phyloP scores from a whole-genome alignment of 2,888 invertebrate species.

The Tillus elongatus region DNA sequence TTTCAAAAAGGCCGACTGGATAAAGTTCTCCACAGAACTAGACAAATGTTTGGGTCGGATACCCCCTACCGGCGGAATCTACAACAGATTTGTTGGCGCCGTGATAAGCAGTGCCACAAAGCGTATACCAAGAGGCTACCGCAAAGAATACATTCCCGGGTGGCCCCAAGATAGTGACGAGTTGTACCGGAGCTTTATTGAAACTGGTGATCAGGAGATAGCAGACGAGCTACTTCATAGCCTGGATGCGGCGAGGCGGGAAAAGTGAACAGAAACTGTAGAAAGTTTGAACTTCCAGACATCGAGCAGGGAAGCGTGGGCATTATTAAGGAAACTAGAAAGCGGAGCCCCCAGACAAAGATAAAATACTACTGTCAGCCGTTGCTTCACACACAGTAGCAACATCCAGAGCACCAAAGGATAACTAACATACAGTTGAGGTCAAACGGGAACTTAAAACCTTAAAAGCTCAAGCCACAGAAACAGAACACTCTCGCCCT shows the following conservation, averaged over 20 bases:
- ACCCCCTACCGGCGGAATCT: constrained; percentile 11
- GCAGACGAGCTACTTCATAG: constrained; percentile 14
- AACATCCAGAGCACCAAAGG: constrained; percentile 3
- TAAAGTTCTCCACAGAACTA: constrained; percentile 9
- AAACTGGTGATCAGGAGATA: constrained; percentile 7
- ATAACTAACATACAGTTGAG: constrained; percentile 5
- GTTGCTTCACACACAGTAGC: constrained; percentile 7
- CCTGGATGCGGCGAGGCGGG: constrained; percentile 12
- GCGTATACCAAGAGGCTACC: too few relatives aligned
- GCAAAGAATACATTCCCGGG: constrained; percentile 19
- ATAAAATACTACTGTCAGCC: constrained; percentile 7
- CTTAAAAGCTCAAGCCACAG: constrained; percentile 5
- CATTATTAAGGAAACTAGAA: constrained; percentile 11
- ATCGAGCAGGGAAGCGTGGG: constrained; percentile 13
- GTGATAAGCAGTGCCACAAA: too few relatives aligned
- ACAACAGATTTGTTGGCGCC: constrained; percentile 14
- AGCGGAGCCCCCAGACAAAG: constrained; percentile 6
- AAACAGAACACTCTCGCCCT: constrained; percentile 7
- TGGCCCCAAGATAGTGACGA: constrained; percentile 15
- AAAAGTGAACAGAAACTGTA: constrained; percentile 15
- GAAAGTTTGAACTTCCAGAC: constrained; percentile 13
- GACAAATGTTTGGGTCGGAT: constrained; percentile 15
- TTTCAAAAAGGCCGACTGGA: constrained; percentile 16
- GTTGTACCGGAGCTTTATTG: constrained; percentile 13
- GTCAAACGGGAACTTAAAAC: constrained; percentile 9